Evolutionary conservation across 2,888 invertebrate genomes (phyloP), one percentile per base, ranked within the genome.

Genomic region (Anagyrus pseudococci): DNA sequence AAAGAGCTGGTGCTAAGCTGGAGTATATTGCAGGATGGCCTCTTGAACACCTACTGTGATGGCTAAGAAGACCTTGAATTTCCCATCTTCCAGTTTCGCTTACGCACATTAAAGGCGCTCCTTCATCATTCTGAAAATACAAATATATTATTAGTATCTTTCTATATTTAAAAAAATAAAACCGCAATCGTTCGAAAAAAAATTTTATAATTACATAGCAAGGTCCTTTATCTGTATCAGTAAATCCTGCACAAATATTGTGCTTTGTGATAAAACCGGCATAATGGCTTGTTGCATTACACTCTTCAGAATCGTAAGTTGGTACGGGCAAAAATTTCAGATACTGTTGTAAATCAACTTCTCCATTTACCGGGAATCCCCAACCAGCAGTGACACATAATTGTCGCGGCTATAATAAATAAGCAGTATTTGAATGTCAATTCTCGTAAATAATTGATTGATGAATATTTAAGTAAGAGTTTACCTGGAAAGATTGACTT

Each of bases 71-170:
- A 17, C 88, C 88, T 67, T 86, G 85, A 49, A 88, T 79, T 72
- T 86, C 85, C 87, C 87, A 88, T 54, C 81, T 79, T 37, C 82
- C 82, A 3, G 80, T 79, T 60, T 84, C 84, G 47, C 82, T 84
- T 70, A 84, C 81, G 70, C 89, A 88, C 84, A 88, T 86, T 59
- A 89, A 71, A 10, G 88, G 87, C 20, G 87, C 86, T n/a, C 88
- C 88, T 77, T 87, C 86, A 69, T 88, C 87, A 70, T 87, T 86
- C 88, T 88, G 71, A 54, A 82, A 80, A 67, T 23, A 22, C 60
- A 41, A 33, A 62, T 23, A 46, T 22, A 46, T 1, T 41, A 15
- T 41, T 43, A 37, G 29, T 19, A 4, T 15, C 13, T 44, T 8
- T 33, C 2, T 22, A 41, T 8, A 13, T 33, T 1, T 33, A 15